These are phyloP conservation scores for Scylla paramamosain DNA, from an alignment of 1,140 invertebrate species.

Conservation along the genomic window DNA sequence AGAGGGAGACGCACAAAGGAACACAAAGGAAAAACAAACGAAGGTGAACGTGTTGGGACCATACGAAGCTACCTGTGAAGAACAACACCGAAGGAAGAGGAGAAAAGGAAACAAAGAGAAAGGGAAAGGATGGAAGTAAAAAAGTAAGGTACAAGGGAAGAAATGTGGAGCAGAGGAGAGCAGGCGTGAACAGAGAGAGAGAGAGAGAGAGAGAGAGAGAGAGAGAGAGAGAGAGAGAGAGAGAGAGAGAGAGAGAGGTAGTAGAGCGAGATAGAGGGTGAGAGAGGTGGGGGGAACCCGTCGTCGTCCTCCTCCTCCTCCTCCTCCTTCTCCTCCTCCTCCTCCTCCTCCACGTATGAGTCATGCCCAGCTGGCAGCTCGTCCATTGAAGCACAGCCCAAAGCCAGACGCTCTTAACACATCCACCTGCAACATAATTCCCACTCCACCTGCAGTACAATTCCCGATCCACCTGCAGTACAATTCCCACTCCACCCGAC, in stretches of 20 bases:
- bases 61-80: no score
- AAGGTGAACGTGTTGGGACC: no score
- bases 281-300: constrained; percentile 15
- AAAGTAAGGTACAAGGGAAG: no score
- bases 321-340: not conserved
- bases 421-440: no score
- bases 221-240: not conserved
- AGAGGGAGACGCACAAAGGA: no score
- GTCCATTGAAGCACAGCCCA: not conserved
- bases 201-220: constrained; percentile 31
- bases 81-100: not conserved
- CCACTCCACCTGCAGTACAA: no score
- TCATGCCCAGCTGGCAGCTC: not conserved
- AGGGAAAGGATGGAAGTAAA: not conserved
- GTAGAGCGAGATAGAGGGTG: not conserved
- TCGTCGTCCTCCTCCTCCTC: not conserved
- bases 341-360: not conserved
- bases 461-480: no score
- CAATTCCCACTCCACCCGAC: no score
- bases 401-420: no score
- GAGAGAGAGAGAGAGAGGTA: not conserved
- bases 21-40: no score
- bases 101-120: not conserved
- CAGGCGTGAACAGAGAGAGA: constrained; percentile 22
- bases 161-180: no score